Percentiles rank a stretch among this genome's conserved stretches.
phyloP scores from a whole-genome alignment of 30 jellyfish, hydroid and myxozoan genomes.

The Cassiopea xamachana region DNA sequence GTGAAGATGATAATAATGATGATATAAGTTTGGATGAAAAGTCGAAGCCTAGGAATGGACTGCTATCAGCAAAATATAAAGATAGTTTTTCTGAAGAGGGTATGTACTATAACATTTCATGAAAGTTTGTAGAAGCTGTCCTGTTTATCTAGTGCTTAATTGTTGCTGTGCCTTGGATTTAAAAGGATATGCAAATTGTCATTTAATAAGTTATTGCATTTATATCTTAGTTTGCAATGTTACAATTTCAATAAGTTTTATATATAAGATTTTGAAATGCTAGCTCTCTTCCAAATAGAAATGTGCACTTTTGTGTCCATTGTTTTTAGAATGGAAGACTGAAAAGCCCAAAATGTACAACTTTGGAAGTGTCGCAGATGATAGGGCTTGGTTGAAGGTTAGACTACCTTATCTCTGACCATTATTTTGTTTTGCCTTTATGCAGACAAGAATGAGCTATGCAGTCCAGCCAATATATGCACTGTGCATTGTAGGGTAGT shows the following conservation, averaged over 20 bases:
- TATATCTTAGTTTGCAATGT: too few relatives aligned
- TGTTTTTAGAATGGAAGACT: slow-evolving; percentile 79
- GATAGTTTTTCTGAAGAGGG: slow-evolving; percentile 63
- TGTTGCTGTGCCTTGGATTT: background rate
- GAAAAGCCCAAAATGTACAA: slow-evolving; percentile 84
- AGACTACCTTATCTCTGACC: background rate
- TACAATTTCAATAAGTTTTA: too few relatives aligned
- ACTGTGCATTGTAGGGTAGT: too few relatives aligned
- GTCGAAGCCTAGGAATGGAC: slow-evolving; percentile 52
- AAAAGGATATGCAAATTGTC: too few relatives aligned
- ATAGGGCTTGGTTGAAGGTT: slow-evolving; percentile 86
- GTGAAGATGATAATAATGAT: slow-evolving; percentile 57
- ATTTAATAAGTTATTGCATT: too few relatives aligned
- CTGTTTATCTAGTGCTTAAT: background rate
- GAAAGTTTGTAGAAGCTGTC: background rate
- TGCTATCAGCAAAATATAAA: slow-evolving; percentile 47
- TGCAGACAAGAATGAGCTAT: background rate
- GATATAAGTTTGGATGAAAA: slow-evolving; percentile 37
- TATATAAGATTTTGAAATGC: too few relatives aligned
- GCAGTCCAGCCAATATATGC: too few relatives aligned
- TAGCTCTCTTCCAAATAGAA: too few relatives aligned
- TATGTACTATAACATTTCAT: background rate
- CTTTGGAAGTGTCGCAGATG: slow-evolving; percentile 82
- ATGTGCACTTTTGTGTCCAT: background rate
- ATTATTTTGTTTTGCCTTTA: background rate